Evolutionary conservation across 2,113 vertebrate species (phyloP).

Genomic region (Corythornis madagascariensis): DNA sequence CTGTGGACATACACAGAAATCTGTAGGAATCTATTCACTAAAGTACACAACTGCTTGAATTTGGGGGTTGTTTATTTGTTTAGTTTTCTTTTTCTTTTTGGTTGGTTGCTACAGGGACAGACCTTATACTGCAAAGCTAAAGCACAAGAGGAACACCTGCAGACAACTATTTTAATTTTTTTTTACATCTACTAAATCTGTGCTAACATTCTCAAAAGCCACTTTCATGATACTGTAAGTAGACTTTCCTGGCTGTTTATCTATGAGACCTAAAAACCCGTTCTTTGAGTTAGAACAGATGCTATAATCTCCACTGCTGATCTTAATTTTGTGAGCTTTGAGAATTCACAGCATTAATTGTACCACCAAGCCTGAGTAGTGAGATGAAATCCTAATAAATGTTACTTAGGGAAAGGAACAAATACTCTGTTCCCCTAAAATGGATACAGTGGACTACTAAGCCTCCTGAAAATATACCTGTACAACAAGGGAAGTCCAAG

Average conservation of each 20-base stretch:
- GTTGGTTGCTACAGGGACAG: background rate
- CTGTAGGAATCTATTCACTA: background rate
- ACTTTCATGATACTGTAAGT: background rate
- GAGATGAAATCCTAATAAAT: slow-evolving; percentile 1
- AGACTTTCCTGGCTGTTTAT: background rate
- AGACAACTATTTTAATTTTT: background rate
- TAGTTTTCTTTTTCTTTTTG: background rate
- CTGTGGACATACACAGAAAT: background rate
- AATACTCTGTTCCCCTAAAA: background rate
- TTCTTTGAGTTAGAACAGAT: slow-evolving; percentile 13
- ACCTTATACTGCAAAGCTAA: background rate
- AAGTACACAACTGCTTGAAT: background rate
- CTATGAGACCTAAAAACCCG: background rate
- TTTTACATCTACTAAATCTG: background rate
- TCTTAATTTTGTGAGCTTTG: slow-evolving; percentile 4
- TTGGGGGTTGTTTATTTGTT: background rate
- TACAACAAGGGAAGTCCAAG: background rate
- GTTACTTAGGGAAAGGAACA: background rate
- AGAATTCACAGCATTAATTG: background rate
- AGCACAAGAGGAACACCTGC: background rate
- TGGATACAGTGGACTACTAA: background rate
- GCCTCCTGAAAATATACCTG: background rate
- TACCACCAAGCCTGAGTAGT: background rate
- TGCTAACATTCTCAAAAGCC: background rate
- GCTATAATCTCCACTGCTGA: background rate